Base-by-base conservation (phyloP, 2,113 vertebrate species). In the Cettia cetti region DNA sequence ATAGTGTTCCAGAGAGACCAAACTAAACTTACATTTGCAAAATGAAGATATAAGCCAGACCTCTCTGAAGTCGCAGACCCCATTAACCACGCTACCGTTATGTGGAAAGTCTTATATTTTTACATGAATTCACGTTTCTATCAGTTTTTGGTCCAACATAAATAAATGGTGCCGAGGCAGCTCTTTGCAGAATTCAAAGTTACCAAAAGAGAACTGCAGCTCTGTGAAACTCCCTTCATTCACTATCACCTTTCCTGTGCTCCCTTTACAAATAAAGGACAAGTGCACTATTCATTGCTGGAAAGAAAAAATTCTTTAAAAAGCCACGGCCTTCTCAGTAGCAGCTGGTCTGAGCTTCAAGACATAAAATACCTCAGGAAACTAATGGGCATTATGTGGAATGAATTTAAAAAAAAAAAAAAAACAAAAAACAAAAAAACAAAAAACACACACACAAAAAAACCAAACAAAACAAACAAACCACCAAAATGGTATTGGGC, bases 241-340 rank as follows among this genome's bases (percentile, higher is more conserved):
- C 93, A 78, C 94, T 91, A 96, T 95, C 93, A 93, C 90, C 96
- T 96, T 96, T 92, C 70, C 72, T 70, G 76, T 20, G 71, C 64
- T 81, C 91, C 90, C 50, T 87, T 86, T 80, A 72, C 86, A 95
- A 95, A 91, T 79, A 95, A 86, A 91, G 83, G 92, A 96, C 91
- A 97, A 97, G 92, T 94, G 93, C 90, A 96, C 94, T 66, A 97
- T 95, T 96, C 94, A 97, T 94, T 89, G 52, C 79, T 92, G 37
- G 31, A 52, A 76, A 30, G 16, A 90, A 80, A 95, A 91, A 68
- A 82, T 21, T 31, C 54, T 82, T 74, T 31, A 22, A 94, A 94
- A 92, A 80, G 57, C 76, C 60, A 45, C 1, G 8, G 75, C 54
- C 54, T n/a, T 42, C 87, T 89, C 72, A 82, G 72, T 44, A 53